Conservation (phyloP, 2,888 invertebrate genomes). For the Thymelicus acteon region DNA sequence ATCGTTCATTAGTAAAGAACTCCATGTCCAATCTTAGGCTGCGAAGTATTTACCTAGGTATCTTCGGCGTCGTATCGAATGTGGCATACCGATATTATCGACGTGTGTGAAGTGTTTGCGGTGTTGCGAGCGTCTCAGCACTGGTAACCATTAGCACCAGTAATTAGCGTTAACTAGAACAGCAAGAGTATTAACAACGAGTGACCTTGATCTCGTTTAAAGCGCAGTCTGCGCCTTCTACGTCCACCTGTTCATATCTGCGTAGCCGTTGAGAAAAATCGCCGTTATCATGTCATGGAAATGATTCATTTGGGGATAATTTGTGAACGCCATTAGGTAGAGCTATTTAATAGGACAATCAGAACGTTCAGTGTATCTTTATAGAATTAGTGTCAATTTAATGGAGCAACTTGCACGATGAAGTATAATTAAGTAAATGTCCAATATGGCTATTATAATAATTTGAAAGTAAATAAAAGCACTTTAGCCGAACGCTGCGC, state of each 20-base stretch:
- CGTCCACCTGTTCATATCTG: constrained; percentile 59
- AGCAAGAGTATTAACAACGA: constrained; percentile 63
- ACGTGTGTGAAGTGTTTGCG: constrained; percentile 9
- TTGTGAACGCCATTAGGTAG: not conserved
- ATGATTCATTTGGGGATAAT: not conserved
- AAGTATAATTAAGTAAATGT: constrained; percentile 2
- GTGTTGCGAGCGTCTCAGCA: not conserved
- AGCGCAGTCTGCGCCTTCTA: constrained; percentile 51
- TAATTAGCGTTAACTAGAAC: constrained; percentile 66
- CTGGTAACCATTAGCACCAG: constrained; percentile 56
- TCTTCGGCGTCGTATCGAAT: constrained; percentile 8
- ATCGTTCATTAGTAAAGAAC: constrained; percentile 34
- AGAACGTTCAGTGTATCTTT: too few relatives aligned
- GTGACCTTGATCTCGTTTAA: constrained; percentile 75
- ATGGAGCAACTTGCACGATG: not conserved
- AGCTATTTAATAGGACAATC: too few relatives aligned
- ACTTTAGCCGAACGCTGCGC: constrained; percentile 46
- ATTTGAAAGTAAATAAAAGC: constrained; percentile 47
- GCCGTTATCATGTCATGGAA: constrained; percentile 30
- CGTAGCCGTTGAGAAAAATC: constrained; percentile 51
- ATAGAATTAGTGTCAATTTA: not conserved
- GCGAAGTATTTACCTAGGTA: not conserved
- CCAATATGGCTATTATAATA: constrained; percentile 20
- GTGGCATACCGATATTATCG: constrained; percentile 5
- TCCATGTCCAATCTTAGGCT: constrained; percentile 23